phyloP scores from a whole-genome alignment of 64 coral and sea anemone species.

The Trachythela sp. region DNA sequence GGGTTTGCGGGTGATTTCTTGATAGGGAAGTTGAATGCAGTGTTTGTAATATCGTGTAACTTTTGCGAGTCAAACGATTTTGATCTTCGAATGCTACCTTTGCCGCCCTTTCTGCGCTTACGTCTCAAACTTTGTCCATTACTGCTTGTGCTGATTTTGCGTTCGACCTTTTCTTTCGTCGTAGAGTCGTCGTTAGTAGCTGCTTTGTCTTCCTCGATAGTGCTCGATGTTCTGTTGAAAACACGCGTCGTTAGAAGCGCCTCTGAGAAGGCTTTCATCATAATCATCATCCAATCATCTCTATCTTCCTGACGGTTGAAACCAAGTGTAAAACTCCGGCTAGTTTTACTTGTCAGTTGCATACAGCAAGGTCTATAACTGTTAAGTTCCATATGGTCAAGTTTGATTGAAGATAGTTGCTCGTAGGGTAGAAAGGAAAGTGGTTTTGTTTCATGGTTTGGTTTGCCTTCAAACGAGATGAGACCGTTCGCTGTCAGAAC shows the following conservation, averaged over 20 bases:
- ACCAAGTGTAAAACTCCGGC: background rate
- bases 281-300: background rate
- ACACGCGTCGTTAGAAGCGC: background rate
- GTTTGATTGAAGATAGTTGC: background rate
- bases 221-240: background rate
- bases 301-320: background rate
- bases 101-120: background rate
- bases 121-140: background rate
- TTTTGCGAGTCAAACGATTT: background rate
- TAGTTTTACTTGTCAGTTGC: background rate
- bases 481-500: background rate
- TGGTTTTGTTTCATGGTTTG: background rate
- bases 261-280: slow-evolving; percentile 9
- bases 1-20: background rate
- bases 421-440: background rate
- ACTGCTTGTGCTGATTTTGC: background rate
- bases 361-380: background rate
- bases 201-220: background rate
- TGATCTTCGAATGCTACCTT: background rate
- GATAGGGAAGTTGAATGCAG: background rate
- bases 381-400: background rate
- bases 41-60: background rate
- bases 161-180: background rate
- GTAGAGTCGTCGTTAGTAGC: background rate
- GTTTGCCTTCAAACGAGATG: background rate